Conservation (phyloP, 2,113 vertebrate genomes). For the Otocyon megalotis region DNA sequence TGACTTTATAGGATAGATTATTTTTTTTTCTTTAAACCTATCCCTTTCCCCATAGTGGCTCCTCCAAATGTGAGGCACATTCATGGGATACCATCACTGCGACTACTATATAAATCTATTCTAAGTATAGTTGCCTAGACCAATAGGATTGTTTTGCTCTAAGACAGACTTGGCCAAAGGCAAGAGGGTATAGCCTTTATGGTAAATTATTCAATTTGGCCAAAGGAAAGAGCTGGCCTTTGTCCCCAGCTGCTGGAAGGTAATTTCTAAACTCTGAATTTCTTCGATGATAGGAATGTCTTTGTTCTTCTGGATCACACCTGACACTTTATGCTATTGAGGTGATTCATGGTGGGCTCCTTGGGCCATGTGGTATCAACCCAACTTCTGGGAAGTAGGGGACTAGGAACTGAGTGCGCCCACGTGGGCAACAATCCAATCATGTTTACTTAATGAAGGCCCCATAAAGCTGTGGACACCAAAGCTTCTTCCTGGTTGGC, state of each 20-base stretch:
- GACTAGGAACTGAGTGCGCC: not conserved
- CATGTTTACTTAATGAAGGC: not conserved
- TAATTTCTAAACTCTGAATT: not conserved
- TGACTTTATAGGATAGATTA: not conserved
- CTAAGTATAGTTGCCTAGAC: not conserved
- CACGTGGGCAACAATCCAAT: not conserved
- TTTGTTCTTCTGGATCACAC: not conserved
- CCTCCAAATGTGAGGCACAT: not conserved
- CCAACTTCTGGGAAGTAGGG: not conserved
- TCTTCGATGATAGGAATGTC: not conserved
- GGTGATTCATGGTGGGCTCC: not conserved
- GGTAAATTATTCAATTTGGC: not conserved
- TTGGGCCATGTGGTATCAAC: not conserved
- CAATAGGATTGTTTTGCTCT: not conserved
- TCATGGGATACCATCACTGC: not conserved
- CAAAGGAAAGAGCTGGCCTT: not conserved
- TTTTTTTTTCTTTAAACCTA: not conserved
- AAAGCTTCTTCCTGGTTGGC: not conserved
- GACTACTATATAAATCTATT: not conserved
- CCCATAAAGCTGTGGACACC: not conserved
- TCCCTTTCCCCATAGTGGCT: not conserved
- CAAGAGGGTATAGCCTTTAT: not conserved
- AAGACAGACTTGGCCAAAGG: not conserved
- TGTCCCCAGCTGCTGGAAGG: not conserved
- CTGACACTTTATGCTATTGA: not conserved